Conservation (phyloP, 1,140 invertebrate species). For the Saccostrea echinata region DNA sequence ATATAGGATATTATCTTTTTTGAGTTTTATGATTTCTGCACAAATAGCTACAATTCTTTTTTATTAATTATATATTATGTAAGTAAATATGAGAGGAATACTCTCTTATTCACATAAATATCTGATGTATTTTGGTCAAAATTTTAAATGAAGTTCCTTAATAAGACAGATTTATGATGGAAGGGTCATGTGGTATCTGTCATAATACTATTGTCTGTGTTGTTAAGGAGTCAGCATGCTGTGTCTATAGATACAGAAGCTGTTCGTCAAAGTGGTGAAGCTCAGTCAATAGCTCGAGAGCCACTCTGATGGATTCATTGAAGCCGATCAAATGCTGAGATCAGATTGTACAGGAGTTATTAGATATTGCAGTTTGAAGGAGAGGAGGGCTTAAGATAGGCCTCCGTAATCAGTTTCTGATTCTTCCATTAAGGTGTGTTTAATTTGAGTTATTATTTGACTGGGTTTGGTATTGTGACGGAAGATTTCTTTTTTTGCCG, state of each 20-base stretch:
- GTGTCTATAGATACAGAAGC: constrained; percentile 30
- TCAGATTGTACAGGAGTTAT: constrained; percentile 17
- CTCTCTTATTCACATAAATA: background rate
- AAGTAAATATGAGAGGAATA: background rate
- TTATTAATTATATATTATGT: background rate
- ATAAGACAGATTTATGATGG: constrained; percentile 24
- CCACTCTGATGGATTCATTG: constrained; percentile 31
- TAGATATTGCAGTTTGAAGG: constrained; percentile 31
- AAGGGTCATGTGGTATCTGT: constrained; percentile 23
- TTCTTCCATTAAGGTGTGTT: background rate
- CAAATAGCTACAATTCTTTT: background rate
- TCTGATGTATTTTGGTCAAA: background rate
- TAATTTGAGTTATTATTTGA: constrained; percentile 7
- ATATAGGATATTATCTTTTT: background rate
- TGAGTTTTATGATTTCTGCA: background rate
- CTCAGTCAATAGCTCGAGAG: constrained; percentile 14
- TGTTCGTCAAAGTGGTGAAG: constrained; percentile 20
- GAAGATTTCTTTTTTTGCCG: background rate
- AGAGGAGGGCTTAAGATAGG: background rate
- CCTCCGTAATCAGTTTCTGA: constrained; percentile 19
- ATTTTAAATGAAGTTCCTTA: constrained; percentile 18
- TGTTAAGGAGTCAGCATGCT: constrained; percentile 23
- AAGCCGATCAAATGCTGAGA: constrained; percentile 27
- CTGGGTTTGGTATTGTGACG: background rate
- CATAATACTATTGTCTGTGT: constrained; percentile 14